A percentile compares a stretch with the other conserved stretches of the same genome.
Conservation (phyloP, 2,888 invertebrate genomes). For the Cetonia aurata region DNA sequence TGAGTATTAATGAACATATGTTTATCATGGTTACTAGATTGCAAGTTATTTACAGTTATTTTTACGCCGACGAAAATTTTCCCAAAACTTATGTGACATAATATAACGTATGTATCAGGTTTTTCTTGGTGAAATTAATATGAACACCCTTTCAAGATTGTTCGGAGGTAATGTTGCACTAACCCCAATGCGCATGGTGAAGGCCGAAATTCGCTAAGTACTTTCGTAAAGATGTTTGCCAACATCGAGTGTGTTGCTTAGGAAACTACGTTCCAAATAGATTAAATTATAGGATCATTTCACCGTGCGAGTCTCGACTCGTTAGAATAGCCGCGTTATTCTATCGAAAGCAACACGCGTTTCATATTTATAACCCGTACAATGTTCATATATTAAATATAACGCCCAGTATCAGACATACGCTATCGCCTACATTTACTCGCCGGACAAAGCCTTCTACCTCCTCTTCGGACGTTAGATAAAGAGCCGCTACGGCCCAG, state of each 20-base stretch:
- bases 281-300: too few relatives aligned
- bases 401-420: not conserved
- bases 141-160: too few relatives aligned
- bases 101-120: too few relatives aligned
- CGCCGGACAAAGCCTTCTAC: not conserved
- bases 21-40: too few relatives aligned
- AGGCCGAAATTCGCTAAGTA: too few relatives aligned
- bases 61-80: too few relatives aligned
- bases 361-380: constrained; percentile 25
- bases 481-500: not conserved
- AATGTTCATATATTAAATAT: constrained; percentile 12
- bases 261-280: constrained; percentile 24
- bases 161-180: too few relatives aligned
- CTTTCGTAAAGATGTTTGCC: constrained; percentile 4
- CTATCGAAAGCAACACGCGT: constrained; percentile 5
- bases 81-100: too few relatives aligned
- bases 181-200: too few relatives aligned
- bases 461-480: constrained; percentile 13
- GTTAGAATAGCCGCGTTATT: constrained; percentile 27
- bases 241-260: constrained; percentile 51
- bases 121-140: too few relatives aligned
- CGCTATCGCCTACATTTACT: not conserved
- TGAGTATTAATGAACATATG: too few relatives aligned
- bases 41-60: too few relatives aligned
- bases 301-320: not conserved